phyloP scores from a whole-genome alignment of 2,113 vertebrate species.

The Thymallus thymallus region DNA sequence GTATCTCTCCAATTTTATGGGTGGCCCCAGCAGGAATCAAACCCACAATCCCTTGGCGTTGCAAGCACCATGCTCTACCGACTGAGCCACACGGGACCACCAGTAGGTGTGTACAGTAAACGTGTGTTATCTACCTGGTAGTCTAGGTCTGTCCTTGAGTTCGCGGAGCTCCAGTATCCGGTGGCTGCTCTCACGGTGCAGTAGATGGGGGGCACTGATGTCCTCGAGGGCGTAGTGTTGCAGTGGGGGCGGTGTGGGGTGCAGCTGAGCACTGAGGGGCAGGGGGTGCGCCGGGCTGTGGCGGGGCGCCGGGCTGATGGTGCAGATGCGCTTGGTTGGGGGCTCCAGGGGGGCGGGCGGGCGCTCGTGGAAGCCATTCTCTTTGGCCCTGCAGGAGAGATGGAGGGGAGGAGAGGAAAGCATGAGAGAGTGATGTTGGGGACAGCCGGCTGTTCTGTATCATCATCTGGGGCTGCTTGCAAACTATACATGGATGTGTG shows the following conservation, averaged over 20 bases:
- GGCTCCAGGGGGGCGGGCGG: constrained; percentile 84
- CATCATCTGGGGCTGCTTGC: too few relatives aligned
- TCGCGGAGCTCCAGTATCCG: constrained; percentile 90
- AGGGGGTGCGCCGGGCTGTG: constrained; percentile 93
- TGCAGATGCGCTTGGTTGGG: constrained; percentile 91
- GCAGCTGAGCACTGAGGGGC: constrained; percentile 85
- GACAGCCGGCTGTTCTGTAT: too few relatives aligned
- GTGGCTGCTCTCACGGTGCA: constrained; percentile 88
- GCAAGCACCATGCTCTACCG: too few relatives aligned
- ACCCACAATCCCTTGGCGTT: too few relatives aligned
- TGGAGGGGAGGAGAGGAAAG: background rate
- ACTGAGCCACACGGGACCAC: too few relatives aligned
- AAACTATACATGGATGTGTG: too few relatives aligned
- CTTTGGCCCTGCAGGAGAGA: constrained; percentile 77
- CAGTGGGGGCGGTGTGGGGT: constrained; percentile 92
- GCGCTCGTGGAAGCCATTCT: constrained; percentile 88
- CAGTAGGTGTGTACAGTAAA: too few relatives aligned
- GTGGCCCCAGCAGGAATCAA: too few relatives aligned
- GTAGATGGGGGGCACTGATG: constrained; percentile 88
- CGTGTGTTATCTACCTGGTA: constrained; percentile 60
- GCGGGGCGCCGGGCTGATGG: constrained; percentile 94
- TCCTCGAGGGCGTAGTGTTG: constrained; percentile 98
- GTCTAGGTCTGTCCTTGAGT: constrained; percentile 84
- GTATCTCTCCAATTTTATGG: too few relatives aligned
- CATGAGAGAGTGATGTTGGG: background rate